A percentile compares a stretch with the other conserved stretches of the same genome.
These are phyloP conservation scores for Reticulitermes speratus DNA, from an alignment of 1,140 invertebrate species.

Conservation along the genomic window DNA sequence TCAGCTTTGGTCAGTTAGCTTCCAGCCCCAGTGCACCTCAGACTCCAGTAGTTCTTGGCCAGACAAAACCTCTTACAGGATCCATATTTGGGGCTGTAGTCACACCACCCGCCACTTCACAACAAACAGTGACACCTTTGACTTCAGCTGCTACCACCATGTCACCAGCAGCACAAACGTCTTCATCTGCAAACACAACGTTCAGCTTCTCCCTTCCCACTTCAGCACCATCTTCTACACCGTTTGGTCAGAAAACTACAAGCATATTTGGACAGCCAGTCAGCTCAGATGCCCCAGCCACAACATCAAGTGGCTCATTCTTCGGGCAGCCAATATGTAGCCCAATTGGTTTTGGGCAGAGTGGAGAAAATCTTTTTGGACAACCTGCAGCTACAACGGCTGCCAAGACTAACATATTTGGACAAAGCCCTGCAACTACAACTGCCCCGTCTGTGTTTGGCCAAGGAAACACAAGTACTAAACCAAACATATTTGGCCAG, in stretches of 20 bases:
- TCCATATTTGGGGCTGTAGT: neutral
- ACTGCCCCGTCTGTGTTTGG: conserved; percentile 33
- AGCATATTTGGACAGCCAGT: neutral
- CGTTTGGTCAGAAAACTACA: neutral
- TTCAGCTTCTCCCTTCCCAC: conserved; percentile 24
- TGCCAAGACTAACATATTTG: neutral
- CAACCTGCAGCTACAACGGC: conserved; percentile 21
- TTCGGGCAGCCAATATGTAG: conserved; percentile 32
- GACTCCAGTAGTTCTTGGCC: neutral
- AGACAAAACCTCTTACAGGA: neutral
- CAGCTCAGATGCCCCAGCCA: neutral
- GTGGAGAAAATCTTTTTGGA: conserved; percentile 32
- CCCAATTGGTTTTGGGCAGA: conserved; percentile 30
- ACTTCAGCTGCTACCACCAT: neutral
- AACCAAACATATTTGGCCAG: conserved; percentile 22
- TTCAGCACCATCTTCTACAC: neutral
- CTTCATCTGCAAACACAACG: neutral
- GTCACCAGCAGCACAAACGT: neutral
- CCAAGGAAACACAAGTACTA: conserved; percentile 16
- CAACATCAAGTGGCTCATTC: conserved; percentile 24
- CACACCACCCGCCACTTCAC: neutral
- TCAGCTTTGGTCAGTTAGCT: too few species aligned
- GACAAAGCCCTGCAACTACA: conserved; percentile 24
- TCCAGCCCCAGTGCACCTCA: neutral
- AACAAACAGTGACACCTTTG: too few species aligned